Percentiles rank a stretch among this genome's conserved stretches.
phyloP scores from a whole-genome alignment of 2,113 vertebrate species.

The Brachyistius frenatus region DNA sequence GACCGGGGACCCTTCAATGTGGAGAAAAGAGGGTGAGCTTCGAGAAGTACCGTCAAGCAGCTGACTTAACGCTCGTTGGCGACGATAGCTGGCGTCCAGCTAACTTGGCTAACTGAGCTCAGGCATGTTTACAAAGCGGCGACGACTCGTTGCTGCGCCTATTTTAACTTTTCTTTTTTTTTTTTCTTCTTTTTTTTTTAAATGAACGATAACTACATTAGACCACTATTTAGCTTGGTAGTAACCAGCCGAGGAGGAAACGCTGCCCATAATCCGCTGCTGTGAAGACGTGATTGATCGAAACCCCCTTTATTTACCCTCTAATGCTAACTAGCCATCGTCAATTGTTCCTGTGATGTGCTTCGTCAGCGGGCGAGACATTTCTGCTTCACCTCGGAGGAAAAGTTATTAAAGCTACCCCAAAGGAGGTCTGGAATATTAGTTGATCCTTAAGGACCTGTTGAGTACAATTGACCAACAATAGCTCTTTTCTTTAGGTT shows the following conservation, averaged over 20 bases:
- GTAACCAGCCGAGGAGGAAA: not conserved
- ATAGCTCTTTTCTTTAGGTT: not conserved
- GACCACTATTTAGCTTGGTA: accelerated
- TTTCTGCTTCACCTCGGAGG: not conserved
- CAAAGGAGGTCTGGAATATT: accelerated
- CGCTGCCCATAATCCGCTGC: not conserved
- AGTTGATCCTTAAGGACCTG: constrained; percentile 1
- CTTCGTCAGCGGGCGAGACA: not conserved
- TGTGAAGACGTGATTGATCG: not conserved
- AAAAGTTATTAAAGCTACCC: not conserved
- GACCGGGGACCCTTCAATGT: constrained; percentile 58
- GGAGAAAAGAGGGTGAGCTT: constrained; percentile 69
- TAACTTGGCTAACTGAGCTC: constrained; percentile 60
- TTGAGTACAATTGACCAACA: constrained; percentile 29
- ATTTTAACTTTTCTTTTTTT: too few relatives aligned
- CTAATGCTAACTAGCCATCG: constrained; percentile 51
- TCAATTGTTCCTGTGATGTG: constrained; percentile 1
- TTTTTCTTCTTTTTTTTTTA: not conserved
- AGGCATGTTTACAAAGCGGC: constrained; percentile 17
- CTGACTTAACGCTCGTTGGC: not conserved
- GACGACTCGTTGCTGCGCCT: too few relatives aligned
- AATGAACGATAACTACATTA: not conserved
- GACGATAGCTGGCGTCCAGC: constrained; percentile 38
- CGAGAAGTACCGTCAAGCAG: constrained; percentile 29
- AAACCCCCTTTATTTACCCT: not conserved